Percentiles rank a stretch among this genome's conserved stretches.
Evolutionary conservation across 2,113 vertebrate species (phyloP).

Genomic region (Hirundichthys speculiger): DNA sequence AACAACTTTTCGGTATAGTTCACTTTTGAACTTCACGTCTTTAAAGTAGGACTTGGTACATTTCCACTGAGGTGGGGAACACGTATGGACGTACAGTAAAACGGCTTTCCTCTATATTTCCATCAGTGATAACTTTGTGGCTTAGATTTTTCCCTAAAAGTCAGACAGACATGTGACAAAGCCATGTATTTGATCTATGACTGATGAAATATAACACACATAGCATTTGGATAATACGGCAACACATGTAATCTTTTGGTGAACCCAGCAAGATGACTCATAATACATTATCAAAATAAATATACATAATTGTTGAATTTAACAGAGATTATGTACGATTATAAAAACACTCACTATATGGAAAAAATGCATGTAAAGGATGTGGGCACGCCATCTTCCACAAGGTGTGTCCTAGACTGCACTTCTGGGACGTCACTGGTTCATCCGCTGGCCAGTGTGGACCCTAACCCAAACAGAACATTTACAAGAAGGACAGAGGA

Average conservation of each 20-base stretch:
- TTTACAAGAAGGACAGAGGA: constrained; percentile 31
- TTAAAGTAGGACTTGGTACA: constrained; percentile 50
- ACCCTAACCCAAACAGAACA: constrained; percentile 30
- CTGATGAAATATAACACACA: not conserved
- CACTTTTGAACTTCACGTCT: constrained; percentile 57
- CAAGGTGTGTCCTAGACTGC: not conserved
- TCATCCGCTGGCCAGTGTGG: constrained; percentile 12
- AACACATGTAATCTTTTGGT: no score
- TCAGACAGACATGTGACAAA: constrained; percentile 34
- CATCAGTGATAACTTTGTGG: constrained; percentile 39
- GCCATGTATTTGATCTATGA: not conserved
- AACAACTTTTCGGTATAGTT: constrained; percentile 49
- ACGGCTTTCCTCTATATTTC: constrained; percentile 53
- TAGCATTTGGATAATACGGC: no score
- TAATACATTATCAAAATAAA: no score
- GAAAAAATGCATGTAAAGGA: no score
- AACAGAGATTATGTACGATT: no score
- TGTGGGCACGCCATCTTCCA: no score
- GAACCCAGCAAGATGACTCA: no score
- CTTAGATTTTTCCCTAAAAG: constrained; percentile 49
- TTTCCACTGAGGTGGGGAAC: constrained; percentile 68
- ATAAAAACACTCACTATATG: no score
- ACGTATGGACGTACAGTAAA: constrained; percentile 61
- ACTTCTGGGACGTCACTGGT: constrained; percentile 16
- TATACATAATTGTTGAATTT: no score